Evolutionary conservation across 2,797 vertebrate genomes (phyloP), one percentile per base, ranked within the genome.

Genomic region (Notolabrus celidotus): DNA sequence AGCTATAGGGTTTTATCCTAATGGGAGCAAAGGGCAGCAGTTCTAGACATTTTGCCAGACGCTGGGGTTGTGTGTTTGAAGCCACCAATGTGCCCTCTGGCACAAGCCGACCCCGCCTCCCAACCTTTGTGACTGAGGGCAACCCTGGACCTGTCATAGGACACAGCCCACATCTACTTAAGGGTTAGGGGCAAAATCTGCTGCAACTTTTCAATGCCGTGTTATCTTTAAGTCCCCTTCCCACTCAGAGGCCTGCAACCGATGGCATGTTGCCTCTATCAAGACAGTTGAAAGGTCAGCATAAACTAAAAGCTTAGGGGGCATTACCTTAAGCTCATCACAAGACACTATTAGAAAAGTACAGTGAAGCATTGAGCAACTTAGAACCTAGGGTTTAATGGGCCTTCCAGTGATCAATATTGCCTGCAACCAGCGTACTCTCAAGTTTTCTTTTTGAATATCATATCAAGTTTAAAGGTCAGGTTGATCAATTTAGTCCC

Each of bases 81-180:
- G 84, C 67, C 84, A 77, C 51, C 80, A 71, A 80, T 53, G 34
- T 82, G 82, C 78, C 86, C 90, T 81, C 29, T 85, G 74, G 69
- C 78, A 77, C 60, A 41, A 59, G 10, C 31, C 68, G 71, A 86
- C 84, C 88, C 77, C 61, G 55, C 51, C 70, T 67, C 45, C 62
- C 69, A 82, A 89, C 91, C 90, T 86, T 69, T 67, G 83, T 84
- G 85, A 90, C 87, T 78, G 71, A 87, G 88, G 81, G 81, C 84
- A 86, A 89, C 89, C 68, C 87, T 85, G 87, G 83, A 86, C 73
- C 93, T 94, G 93, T 93, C 93, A 94, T 4, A 50, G 72, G 72
- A 85, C 64, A 85, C 79, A 74, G 83, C 73, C 84, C 87, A 64
- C 77, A 86, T 89, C 82, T 80, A 90, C 85, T 80, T 74, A n/a